Base-by-base conservation (phyloP, 2,113 vertebrate genomes). In the Gopherus evgoodei region DNA sequence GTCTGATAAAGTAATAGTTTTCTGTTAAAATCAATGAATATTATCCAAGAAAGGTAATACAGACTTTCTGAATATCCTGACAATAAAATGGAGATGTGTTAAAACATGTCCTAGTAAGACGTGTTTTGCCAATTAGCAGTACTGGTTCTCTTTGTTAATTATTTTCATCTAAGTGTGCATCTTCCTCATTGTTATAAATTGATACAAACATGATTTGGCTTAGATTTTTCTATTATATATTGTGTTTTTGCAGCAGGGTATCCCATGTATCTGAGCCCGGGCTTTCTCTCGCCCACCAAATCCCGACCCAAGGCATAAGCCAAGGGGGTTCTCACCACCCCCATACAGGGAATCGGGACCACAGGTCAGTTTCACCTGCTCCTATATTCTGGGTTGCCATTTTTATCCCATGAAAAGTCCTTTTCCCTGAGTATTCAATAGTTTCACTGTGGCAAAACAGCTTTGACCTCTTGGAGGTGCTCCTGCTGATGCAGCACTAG, bases 201-300 rank as follows among this genome's bases (percentile, higher is more conserved):
- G 78, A 93, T 98, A 89, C 90, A 0, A 94, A 95, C 91, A 0
- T 83, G 86, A 90, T 97, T 97, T 98, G 98, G 96, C 97, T 98
- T 97, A 98, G 98, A 98, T 96, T 98, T 92, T 97, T 98, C 97
- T 98, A 79, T 98, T 98, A 98, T 98, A 98, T 98, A 98, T 98
- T 98, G 98, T 98, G 98, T 98, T 98, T 98, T 98, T 98, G 97
- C 98, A 98, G 98, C 98, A 98, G 98, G 98, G 98, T 98, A 98
- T 98, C 98, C 97, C 98, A 98, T 98, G 98, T 98, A 98, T 98
- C 98, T 97, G 98, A 98, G 98, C 97, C 98, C 98, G 98, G 98
- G 98, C 98, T 98, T 98, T 98, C 98, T 96, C 98, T 98, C 98
- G 95, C 97, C 98, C 98, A 98, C 97, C 98, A 98, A 98, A 97